Percentiles rank a stretch among this genome's conserved stretches.
These are phyloP conservation scores for Leptinotarsa haldemani DNA, from an alignment of 2,888 invertebrate species.

Conservation along the genomic window DNA sequence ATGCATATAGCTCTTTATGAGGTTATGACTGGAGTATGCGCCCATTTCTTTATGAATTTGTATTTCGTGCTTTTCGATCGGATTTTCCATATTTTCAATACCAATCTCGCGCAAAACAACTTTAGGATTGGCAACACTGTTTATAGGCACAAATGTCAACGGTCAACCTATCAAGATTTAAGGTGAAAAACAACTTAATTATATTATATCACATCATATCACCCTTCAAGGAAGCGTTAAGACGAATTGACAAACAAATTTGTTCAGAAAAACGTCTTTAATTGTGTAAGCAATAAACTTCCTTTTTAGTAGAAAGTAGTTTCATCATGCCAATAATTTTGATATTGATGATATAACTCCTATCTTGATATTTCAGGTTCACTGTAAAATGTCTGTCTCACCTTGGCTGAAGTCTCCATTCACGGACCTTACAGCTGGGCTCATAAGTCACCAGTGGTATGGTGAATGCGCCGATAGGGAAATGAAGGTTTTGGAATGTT, in stretches of 20 bases:
- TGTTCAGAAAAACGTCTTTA: background rate
- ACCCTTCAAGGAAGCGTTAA: no score
- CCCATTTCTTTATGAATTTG: no score
- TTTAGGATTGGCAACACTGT: no score
- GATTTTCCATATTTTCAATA: no score
- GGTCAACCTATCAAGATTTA: no score
- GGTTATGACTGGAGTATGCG: no score
- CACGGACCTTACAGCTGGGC: conserved; percentile 76
- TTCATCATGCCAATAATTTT: background rate
- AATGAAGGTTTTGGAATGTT: conserved; percentile 78
- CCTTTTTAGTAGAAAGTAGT: background rate
- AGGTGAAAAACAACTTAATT: no score
- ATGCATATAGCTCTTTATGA: no score
- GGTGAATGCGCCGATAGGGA: conserved; percentile 77
- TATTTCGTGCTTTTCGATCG: no score
- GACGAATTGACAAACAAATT: background rate
- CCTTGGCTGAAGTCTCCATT: conserved; percentile 78
- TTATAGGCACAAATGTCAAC: no score
- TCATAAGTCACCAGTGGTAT: conserved; percentile 75
- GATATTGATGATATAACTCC: conserved; percentile 44
- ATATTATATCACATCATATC: no score
- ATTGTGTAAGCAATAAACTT: background rate
- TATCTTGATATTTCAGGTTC: background rate
- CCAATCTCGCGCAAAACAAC: no score
- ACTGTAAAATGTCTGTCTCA: conserved; percentile 30